Evolutionary conservation across 2,113 vertebrate species (phyloP), one percentile per base, ranked within the genome.

Genomic region (Edolisoma coerulescens): DNA sequence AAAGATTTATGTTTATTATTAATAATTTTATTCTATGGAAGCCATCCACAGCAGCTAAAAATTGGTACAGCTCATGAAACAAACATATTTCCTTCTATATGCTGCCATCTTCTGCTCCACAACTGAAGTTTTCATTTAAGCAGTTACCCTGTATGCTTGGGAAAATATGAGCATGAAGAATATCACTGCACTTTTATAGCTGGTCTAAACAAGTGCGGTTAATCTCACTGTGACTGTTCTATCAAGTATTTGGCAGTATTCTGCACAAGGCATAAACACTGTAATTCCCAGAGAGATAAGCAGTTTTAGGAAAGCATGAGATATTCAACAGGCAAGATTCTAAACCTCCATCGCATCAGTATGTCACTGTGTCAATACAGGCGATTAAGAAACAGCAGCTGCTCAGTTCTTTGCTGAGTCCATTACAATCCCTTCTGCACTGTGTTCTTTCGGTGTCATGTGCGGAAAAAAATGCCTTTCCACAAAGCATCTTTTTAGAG

Each of bases 101-200:
- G 67, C 96, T 96, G 91, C 91, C 96, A 97, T 93, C 89, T 96
- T 96, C 91, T 95, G 95, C 91, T 97, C 50, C 49, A 83, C 54
- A 77, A 79, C 1, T 79, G 87, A 94, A 96, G 19, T 90, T 93
- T 91, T 57, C 50, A 80, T 80, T 93, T 79, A 69, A 85, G 49
- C 32, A 79, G 50, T 17, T 57, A 87, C 3, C 11, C 67, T 77
- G 35, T 39, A 52, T 32, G 30, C 30, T 74, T 96, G 54, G 35
- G 28, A 84, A 95, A 85, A 77, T 61, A 90, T 2, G 3, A 88
- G 16, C 41, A 45, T 35, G 50, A 82, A 80, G n/a, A 80, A n/a
- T 63, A 88, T 61, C 59, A 59, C 47, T 70, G 57, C 16, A 53
- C 74, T 93, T 91, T 95, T 90, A 65, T 32, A 83, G 35, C 50